A percentile compares a stretch with the other conserved stretches of the same genome.
Evolutionary conservation across 53 echinoderm and acorn worm genomes (phyloP).

Genomic region (Paelopatides confundens): DNA sequence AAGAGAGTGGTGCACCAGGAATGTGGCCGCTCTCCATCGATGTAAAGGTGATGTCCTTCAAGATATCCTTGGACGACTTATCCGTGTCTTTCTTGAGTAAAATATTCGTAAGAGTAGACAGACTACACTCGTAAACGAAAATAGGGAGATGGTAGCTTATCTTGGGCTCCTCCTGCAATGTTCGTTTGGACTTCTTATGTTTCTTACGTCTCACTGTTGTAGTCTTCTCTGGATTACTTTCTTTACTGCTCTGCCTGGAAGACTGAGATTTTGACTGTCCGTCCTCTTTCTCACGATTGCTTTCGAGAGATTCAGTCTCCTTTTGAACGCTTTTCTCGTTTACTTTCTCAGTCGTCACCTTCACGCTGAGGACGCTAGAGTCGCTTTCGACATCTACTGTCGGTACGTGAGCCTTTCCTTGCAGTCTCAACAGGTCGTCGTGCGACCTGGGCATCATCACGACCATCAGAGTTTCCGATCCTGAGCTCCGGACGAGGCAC

Average conservation of each 20-base stretch:
- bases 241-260: background rate
- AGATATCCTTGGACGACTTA: slow-evolving; percentile 54
- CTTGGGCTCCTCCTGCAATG: background rate
- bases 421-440: slow-evolving; percentile 65
- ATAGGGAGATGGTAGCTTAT: slow-evolving; percentile 71
- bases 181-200: background rate
- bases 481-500: slow-evolving; percentile 74
- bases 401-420: slow-evolving; percentile 1
- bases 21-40: slow-evolving; percentile 1
- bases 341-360: background rate
- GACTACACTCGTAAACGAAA: slow-evolving; percentile 91
- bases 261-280: background rate
- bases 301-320: background rate
- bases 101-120: slow-evolving; percentile 70
- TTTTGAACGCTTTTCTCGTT: background rate
- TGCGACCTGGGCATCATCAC: slow-evolving; percentile 83
- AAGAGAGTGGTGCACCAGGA: slow-evolving; percentile 18
- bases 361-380: background rate
- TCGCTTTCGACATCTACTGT: slow-evolving; percentile 12
- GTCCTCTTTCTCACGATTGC: background rate
- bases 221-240: background rate
- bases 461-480: slow-evolving; percentile 70
- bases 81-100: slow-evolving; percentile 64
- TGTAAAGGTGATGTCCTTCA: slow-evolving; percentile 86
- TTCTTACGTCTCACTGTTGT: slow-evolving; percentile 12